Base-by-base conservation (phyloP, 1,140 invertebrate genomes). In the Proales similis region DNA sequence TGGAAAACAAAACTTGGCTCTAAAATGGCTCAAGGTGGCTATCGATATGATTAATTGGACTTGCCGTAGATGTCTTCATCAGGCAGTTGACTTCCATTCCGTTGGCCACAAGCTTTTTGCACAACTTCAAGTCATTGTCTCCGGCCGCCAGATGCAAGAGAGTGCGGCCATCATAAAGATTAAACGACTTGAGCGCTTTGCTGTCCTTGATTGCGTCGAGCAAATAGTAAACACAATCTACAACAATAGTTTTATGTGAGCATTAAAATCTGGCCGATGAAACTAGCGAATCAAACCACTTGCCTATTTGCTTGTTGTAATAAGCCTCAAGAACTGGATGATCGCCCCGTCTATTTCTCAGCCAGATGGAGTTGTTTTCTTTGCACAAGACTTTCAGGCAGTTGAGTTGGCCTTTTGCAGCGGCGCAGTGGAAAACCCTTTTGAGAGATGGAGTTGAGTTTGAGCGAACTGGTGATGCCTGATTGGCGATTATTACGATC, bases 281-380 rank as follows among this genome's bases (percentile, higher is more conserved):
- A 11, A 22, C 17, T 46, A 6, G 43, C 5, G 14, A 38, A 24
- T 43, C 6, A 43, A 60, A 27, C 12, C 43, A 61, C 68, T 64
- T 66, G 80, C 78, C 90, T 64, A 87, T 83, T 63, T 90, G 80
- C 3, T 91, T 90, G 0, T 88, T 91, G 30, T 85, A 82, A 0
- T 93, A 87, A 0, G 93, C 92, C 74, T 98, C 93, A 72, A 97
- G 94, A 12, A 95, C 73, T 0, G 90, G 89, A 46, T 88, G 78
- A 77, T 94, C 89, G 0, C 90, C 90, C 68, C 86, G 83, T 6
- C 87, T 84, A 70, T 94, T 97, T 60, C 85, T 79, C n/a, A 87
- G 77, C 84, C 92, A 94, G 12, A 97, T 78, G 72, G 94, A 89
- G 0, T 86, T 89, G 24, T 71, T 70, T 64, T 87, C 82, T 48